Percentiles rank a stretch among this genome's conserved stretches.
These are phyloP conservation scores for Phymanthus crucifer DNA, from an alignment of 92 coral and sea anemone genomes.

Conservation along the genomic window DNA sequence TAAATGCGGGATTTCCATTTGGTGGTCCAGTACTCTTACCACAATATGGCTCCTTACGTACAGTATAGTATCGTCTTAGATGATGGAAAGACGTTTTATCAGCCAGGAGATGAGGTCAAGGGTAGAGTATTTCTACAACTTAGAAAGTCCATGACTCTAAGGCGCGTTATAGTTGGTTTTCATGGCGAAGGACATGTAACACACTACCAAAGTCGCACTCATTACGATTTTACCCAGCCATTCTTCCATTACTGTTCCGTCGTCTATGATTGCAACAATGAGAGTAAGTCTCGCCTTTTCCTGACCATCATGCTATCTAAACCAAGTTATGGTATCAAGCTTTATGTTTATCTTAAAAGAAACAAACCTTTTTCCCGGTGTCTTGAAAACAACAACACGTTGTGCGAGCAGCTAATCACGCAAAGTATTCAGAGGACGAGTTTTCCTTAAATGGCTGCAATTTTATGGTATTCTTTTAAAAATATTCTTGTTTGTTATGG, in stretches of 20 bases:
- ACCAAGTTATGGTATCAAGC: background rate
- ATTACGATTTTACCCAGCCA: slow-evolving; percentile 14
- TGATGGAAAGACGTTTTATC: slow-evolving; percentile 6
- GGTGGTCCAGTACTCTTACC: background rate
- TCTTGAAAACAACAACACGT: no score
- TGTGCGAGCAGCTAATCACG: no score
- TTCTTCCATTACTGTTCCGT: background rate
- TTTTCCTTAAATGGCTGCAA: no score
- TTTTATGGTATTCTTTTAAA: no score
- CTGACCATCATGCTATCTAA: background rate
- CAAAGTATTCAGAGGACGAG: no score
- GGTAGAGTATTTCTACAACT: background rate
- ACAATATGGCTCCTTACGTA: slow-evolving; percentile 7
- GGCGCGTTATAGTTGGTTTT: background rate
- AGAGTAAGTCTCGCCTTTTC: background rate
- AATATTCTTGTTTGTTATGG: no score
- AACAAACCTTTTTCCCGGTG: background rate
- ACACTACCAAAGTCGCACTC: background rate
- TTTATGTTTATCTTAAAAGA: background rate
- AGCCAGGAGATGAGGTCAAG: slow-evolving; percentile 19
- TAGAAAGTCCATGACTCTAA: background rate
- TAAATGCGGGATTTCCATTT: background rate
- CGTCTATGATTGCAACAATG: slow-evolving; percentile 12
- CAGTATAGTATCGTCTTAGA: slow-evolving; percentile 3
- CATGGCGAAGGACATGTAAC: slow-evolving; percentile 27